Base-by-base conservation (phyloP, 2,797 vertebrate species). In the Coregonus suidteri region DNA sequence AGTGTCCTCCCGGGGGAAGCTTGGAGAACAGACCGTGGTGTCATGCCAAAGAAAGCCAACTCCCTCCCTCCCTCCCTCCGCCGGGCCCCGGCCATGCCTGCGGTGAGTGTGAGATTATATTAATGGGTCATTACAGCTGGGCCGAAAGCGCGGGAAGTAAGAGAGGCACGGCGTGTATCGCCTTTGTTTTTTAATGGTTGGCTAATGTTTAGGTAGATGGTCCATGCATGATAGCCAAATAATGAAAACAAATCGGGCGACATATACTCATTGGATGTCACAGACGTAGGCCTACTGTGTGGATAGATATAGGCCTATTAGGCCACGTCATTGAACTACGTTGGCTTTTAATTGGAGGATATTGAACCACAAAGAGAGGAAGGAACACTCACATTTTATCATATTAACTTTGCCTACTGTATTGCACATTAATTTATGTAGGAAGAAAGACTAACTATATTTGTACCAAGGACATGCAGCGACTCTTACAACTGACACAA, bases 21-120 rank as follows among this genome's bases (percentile, higher is more conserved):
- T 92, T 89, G 88, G 87, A 91, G 83, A 62, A 70, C 84, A 81
- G 88, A 87, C 86, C 80, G 79, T 66, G 71, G 70, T 83, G 86
- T 86, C 89, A 87, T 89, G 92, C 90, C 91, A 93, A 92, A 91
- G 90, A 86, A 92, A 92, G 87, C 87, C 83, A 87, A 86, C 34
- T 41, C 75, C 2, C 56, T 16, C 56, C 56, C 18, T 56, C 56
- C 3, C 18, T 75, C 76, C 67, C 76, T 81, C 68, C 54, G 18
- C 54, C 54, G 6, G 16, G 54, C 54, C 54, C 54, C 53, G 0
- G 53, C 53, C 87, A 87, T 88, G 89, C 90, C 89, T 20, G 56
- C 4, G 7, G 86, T 90, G 89, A 89, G 90, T 90, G 18, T 59
- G 70, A 78, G 90, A 91, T 91, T 87, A 92, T 87, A 91, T 93